These are phyloP conservation scores for Chouioia cunea DNA, from an alignment of 2,888 invertebrate species.

Conservation along the genomic window DNA sequence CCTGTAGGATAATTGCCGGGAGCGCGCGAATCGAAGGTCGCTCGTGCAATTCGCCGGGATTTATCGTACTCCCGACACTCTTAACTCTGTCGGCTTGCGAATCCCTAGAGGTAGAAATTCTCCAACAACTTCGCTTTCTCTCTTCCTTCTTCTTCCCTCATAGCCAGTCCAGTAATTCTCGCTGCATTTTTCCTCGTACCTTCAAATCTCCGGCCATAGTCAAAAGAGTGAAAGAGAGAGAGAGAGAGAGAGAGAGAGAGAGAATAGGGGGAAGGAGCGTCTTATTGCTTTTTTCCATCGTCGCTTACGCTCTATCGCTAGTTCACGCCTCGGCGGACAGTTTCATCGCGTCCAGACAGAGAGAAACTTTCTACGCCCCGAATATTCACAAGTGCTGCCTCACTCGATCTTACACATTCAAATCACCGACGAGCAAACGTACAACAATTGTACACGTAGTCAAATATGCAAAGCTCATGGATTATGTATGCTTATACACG, in stretches of 20 bases:
- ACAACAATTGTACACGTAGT: too few species aligned
- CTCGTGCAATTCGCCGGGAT: conserved; percentile 59
- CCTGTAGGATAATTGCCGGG: conserved; percentile 27
- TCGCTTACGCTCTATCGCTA: conserved; percentile 49
- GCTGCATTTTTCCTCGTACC: conserved; percentile 22
- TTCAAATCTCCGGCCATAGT: conserved; percentile 21
- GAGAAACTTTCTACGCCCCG: conserved; percentile 5
- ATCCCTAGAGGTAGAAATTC: conserved; percentile 51
- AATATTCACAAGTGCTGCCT: too few species aligned
- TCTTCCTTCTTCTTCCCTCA: not conserved
- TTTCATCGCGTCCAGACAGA: conserved; percentile 39
- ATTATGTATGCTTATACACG: too few species aligned
- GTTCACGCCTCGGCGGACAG: conserved; percentile 50
- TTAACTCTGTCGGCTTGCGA: conserved; percentile 53
- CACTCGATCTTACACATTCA: too few species aligned
- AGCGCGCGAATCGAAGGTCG: conserved; percentile 55
- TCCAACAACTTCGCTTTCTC: conserved; percentile 42
- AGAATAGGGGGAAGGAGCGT: not conserved
- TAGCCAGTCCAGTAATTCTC: conserved; percentile 42
- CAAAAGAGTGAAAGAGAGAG: too few species aligned
- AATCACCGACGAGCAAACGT: too few species aligned
- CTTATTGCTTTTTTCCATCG: conserved; percentile 23
- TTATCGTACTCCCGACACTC: conserved; percentile 56
- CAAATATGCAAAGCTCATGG: too few species aligned
- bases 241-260: not conserved